These are phyloP conservation scores for Allacma fusca DNA, from an alignment of 2,888 invertebrate species.

Conservation along the genomic window DNA sequence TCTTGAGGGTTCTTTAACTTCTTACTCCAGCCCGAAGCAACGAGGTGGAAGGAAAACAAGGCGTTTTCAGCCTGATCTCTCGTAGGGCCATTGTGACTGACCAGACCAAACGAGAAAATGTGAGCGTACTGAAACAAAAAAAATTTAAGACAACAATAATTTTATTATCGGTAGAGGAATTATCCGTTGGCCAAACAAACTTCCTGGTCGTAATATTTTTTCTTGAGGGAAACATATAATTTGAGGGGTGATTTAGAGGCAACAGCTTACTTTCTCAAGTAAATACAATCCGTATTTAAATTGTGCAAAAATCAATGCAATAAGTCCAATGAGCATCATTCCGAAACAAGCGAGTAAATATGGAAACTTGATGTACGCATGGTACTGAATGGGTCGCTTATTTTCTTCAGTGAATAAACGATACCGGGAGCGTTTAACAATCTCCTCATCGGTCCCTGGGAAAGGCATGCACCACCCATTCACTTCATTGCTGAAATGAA, in stretches of 20 bases:
- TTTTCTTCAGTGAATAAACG: slow-evolving; percentile 74
- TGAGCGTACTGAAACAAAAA: slow-evolving; percentile 69
- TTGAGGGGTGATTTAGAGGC: too few relatives aligned
- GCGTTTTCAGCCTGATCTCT: slow-evolving; percentile 70
- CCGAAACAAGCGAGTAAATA: slow-evolving; percentile 64
- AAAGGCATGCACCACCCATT: slow-evolving; percentile 58
- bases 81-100: slow-evolving; percentile 70
- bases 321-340: neutral
- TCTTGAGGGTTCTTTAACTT: slow-evolving; percentile 69
- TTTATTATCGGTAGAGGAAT: too few relatives aligned
- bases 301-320: neutral
- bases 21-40: slow-evolving; percentile 76
- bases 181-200: too few relatives aligned
- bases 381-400: slow-evolving; percentile 79
- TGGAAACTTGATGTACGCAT: slow-evolving; percentile 73
- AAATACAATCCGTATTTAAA: neutral
- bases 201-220: too few relatives aligned
- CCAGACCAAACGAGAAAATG: slow-evolving; percentile 76
- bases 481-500: slow-evolving; percentile 67
- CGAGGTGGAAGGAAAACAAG: slow-evolving; percentile 67
- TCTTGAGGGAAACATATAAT: too few relatives aligned
- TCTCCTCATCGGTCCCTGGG: slow-evolving; percentile 80
- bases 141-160: slow-evolving; percentile 34
- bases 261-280: slow-evolving; percentile 25
- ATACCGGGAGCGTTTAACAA: slow-evolving; percentile 81